A percentile compares a stretch with the other conserved stretches of the same genome.
phyloP scores from a whole-genome alignment of 2,797 vertebrate genomes.

The Amazona finschi region DNA sequence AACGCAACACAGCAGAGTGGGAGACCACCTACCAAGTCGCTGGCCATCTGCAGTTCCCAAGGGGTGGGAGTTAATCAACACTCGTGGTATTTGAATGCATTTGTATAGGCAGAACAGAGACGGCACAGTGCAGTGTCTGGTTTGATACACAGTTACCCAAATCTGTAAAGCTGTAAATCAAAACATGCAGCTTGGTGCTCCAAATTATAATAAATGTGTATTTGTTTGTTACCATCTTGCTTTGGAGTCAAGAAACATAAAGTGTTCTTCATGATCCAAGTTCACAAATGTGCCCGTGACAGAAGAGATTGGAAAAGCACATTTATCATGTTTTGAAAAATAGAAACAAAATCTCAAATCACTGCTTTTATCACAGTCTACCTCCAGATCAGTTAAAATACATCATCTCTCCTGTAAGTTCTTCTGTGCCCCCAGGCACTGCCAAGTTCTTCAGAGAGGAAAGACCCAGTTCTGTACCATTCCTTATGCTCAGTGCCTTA shows the following conservation, averaged over 20 bases:
- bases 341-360: not conserved
- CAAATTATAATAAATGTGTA: not conserved
- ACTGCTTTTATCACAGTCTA: not conserved
- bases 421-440: not conserved
- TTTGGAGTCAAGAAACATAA: not conserved
- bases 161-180: not conserved
- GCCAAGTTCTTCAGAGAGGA: not conserved
- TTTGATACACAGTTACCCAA: not conserved
- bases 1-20: not conserved
- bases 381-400: not conserved
- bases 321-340: not conserved
- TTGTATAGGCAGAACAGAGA: not conserved
- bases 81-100: not conserved
- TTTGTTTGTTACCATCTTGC: not conserved
- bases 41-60: not conserved
- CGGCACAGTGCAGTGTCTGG: accelerated
- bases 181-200: not conserved
- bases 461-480: not conserved
- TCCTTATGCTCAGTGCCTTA: not conserved
- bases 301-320: not conserved
- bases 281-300: not conserved
- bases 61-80: not conserved
- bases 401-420: not conserved
- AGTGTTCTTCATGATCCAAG: not conserved
- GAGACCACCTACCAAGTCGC: not conserved